phyloP scores from a whole-genome alignment of 1,140 invertebrate genomes.

The Acromyrmex heyeri region DNA sequence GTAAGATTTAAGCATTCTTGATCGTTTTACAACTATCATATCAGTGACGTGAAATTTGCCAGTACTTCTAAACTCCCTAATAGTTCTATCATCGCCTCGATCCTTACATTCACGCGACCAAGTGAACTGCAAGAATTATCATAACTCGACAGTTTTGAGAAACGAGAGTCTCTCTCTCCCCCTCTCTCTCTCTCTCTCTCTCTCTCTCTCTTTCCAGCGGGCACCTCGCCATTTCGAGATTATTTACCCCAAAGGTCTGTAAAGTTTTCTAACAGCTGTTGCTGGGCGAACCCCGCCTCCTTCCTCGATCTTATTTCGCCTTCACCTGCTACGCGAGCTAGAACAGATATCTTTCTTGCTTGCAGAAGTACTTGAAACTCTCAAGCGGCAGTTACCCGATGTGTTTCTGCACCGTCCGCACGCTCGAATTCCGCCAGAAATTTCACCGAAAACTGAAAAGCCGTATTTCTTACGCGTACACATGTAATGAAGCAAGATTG shows the following conservation, averaged over 20 bases:
- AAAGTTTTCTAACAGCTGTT: constrained; percentile 66
- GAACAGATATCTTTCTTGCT: constrained; percentile 66
- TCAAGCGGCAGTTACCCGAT: constrained; percentile 56
- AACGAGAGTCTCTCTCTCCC: constrained; percentile 15
- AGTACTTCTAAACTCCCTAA: constrained; percentile 9
- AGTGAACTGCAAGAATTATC: constrained; percentile 63
- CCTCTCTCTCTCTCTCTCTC: background rate
- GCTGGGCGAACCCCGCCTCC: constrained; percentile 14
- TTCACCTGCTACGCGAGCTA: constrained; percentile 64
- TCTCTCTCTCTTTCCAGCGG: constrained; percentile 16
- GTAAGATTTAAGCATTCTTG: background rate
- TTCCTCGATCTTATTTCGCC: constrained; percentile 63
- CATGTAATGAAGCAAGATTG: constrained; percentile 45
- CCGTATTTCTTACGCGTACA: constrained; percentile 43
- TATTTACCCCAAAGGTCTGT: constrained; percentile 58
- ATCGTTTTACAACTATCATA: background rate
- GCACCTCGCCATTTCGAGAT: constrained; percentile 53
- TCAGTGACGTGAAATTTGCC: background rate
- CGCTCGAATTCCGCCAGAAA: constrained; percentile 52
- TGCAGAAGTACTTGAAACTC: constrained; percentile 60
- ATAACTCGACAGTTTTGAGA: constrained; percentile 56
- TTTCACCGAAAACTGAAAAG: constrained; percentile 57
- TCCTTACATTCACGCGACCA: background rate
- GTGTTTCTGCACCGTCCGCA: constrained; percentile 46
- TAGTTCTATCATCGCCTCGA: background rate